Evolutionary conservation across 1,140 invertebrate species (phyloP).

Genomic region (Chlorops oryzae): DNA sequence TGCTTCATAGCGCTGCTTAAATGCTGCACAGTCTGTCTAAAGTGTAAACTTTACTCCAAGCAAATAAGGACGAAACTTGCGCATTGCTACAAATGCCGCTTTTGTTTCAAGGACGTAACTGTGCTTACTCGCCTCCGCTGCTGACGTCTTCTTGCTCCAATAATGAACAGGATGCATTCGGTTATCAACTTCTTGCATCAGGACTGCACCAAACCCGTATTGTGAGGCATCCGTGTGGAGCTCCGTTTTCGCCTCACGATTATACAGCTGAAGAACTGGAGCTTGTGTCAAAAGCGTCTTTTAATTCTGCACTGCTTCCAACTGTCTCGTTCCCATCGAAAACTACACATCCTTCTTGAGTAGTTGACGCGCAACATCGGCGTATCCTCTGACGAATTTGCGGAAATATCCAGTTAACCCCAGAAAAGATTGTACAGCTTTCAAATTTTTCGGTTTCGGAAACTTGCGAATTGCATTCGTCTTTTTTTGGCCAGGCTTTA

Average conservation of each 20-base stretch:
- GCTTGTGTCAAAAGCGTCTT: constrained; percentile 10
- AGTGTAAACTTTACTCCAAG: background rate
- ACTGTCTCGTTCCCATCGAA: no score
- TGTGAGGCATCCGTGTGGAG: background rate
- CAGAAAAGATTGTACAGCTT: no score
- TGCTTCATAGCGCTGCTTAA: no score
- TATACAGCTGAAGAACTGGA: constrained; percentile 19
- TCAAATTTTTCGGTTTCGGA: no score
- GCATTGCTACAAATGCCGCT: background rate
- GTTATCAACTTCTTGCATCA: background rate
- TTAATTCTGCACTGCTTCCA: no score
- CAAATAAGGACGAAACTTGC: background rate
- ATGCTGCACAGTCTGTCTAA: background rate
- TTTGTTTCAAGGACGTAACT: constrained; percentile 24
- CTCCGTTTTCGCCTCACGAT: background rate
- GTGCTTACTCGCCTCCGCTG: constrained; percentile 8
- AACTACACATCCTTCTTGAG: no score
- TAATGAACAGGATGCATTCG: background rate
- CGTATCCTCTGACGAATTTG: no score
- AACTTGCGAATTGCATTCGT: no score
- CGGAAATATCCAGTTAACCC: no score
- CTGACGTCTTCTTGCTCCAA: background rate
- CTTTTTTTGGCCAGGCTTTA: no score
- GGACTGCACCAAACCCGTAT: background rate
- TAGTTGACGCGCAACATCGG: no score